phyloP scores from a whole-genome alignment of 1,140 invertebrate species.

The Mamestra configurata region DNA sequence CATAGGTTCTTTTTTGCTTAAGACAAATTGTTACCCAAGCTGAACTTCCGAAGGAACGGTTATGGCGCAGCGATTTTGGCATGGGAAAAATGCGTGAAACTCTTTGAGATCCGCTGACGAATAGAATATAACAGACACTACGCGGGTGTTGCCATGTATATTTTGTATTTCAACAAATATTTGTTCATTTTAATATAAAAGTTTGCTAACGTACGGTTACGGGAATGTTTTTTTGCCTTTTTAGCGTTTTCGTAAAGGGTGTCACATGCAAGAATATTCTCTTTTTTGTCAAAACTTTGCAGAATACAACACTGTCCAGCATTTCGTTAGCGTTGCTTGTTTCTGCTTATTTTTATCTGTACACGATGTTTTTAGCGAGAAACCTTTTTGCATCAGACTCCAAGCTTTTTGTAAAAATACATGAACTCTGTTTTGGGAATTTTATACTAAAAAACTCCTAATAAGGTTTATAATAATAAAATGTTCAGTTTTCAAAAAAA shows the following conservation, averaged over 20 bases:
- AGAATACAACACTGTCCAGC: not conserved
- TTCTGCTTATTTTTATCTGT: constrained; percentile 4
- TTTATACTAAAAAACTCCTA: too few species aligned
- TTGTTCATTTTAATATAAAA: constrained; percentile 28
- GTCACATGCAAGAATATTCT: constrained; percentile 19
- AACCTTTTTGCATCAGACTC: too few species aligned
- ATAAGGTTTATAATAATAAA: too few species aligned
- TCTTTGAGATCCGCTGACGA: not conserved
- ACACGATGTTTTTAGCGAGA: not conserved
- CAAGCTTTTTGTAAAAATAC: not conserved
- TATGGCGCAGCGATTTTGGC: not conserved
- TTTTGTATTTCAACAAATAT: constrained; percentile 4
- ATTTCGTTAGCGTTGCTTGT: constrained; percentile 27
- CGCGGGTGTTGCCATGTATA: constrained; percentile 4
- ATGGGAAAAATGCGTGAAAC: not conserved
- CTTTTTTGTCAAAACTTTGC: not conserved
- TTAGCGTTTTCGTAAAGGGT: not conserved
- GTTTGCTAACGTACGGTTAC: not conserved
- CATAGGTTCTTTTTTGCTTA: too few species aligned
- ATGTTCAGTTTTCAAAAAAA: too few species aligned
- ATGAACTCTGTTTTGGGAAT: too few species aligned
- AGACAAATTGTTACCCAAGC: too few species aligned
- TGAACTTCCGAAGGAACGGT: not conserved
- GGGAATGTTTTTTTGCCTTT: not conserved
- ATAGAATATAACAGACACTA: not conserved